phyloP scores from a whole-genome alignment of 1,140 invertebrate species.

The Yoshiicerus persimilis region DNA sequence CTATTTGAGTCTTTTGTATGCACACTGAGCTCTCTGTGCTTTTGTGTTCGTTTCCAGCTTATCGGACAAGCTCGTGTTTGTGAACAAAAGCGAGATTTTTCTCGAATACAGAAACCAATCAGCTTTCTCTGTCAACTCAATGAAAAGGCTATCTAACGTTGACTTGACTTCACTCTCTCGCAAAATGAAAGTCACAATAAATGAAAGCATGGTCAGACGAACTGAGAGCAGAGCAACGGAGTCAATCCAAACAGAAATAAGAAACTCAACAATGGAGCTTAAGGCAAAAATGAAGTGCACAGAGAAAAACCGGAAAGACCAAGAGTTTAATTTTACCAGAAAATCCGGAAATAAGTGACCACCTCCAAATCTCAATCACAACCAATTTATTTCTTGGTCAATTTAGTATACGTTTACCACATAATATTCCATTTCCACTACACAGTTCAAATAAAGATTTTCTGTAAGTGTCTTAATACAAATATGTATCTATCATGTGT shows the following conservation, averaged over 20 bases:
- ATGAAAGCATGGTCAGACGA: not conserved
- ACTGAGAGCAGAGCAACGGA: not conserved
- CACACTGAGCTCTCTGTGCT: not conserved
- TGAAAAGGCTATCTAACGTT: not conserved
- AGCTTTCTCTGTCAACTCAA: not conserved
- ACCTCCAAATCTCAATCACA: not conserved
- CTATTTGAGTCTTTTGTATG: not conserved
- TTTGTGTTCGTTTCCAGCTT: not conserved
- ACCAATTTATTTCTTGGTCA: not conserved
- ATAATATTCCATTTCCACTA: not conserved
- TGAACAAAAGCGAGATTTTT: not conserved
- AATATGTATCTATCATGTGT: too few relatives aligned
- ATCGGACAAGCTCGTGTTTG: not conserved
- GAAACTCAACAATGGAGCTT: not conserved
- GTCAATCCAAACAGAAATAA: not conserved
- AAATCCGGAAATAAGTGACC: conserved; percentile 16
- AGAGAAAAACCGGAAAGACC: not conserved
- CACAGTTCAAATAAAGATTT: not conserved
- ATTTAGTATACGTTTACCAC: not conserved
- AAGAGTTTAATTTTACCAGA: not conserved
- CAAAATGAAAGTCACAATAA: not conserved
- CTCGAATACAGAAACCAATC: conserved; percentile 4
- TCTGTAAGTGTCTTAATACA: not conserved
- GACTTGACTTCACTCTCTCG: not conserved
- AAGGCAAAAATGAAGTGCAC: not conserved